Conservation (phyloP, 2,888 invertebrate genomes). For the Papilio gigon region DNA sequence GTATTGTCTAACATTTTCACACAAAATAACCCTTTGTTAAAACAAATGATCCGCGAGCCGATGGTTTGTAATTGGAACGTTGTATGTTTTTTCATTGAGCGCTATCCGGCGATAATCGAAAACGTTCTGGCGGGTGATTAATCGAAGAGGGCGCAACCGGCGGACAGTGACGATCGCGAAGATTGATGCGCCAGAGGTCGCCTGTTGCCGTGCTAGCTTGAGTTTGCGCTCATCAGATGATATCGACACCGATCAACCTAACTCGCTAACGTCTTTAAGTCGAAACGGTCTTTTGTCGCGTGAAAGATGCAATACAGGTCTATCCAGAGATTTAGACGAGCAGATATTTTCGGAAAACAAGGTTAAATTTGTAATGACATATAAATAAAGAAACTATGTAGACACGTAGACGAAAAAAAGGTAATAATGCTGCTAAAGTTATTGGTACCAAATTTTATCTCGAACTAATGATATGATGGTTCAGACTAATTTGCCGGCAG, state of each 20-base stretch:
- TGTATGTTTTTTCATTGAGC: conserved; percentile 54
- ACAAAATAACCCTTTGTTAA: conserved; percentile 42
- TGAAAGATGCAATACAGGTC: too few species aligned
- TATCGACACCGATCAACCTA: conserved; percentile 53
- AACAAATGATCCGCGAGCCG: conserved; percentile 46
- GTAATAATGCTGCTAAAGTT: background rate
- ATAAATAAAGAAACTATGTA: too few species aligned
- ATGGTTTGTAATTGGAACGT: conserved; percentile 66
- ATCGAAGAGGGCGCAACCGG: conserved; percentile 70
- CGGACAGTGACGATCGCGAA: conserved; percentile 73
- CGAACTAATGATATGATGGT: background rate
- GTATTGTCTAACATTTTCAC: background rate
- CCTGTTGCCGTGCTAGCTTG: conserved; percentile 58
- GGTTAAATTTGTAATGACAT: too few species aligned
- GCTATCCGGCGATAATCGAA: conserved; percentile 76
- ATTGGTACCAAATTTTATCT: too few species aligned
- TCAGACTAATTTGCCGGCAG: background rate
- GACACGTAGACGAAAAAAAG: background rate
- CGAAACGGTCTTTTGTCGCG: background rate
- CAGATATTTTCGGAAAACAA: too few species aligned
- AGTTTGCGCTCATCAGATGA: conserved; percentile 46
- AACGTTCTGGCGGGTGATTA: conserved; percentile 73
- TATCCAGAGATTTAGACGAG: too few species aligned
- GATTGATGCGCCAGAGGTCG: conserved; percentile 67
- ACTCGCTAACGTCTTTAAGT: background rate